Evolutionary conservation across 2,113 vertebrate genomes (phyloP), one percentile per base, ranked within the genome.

Genomic region (Marmota monax): DNA sequence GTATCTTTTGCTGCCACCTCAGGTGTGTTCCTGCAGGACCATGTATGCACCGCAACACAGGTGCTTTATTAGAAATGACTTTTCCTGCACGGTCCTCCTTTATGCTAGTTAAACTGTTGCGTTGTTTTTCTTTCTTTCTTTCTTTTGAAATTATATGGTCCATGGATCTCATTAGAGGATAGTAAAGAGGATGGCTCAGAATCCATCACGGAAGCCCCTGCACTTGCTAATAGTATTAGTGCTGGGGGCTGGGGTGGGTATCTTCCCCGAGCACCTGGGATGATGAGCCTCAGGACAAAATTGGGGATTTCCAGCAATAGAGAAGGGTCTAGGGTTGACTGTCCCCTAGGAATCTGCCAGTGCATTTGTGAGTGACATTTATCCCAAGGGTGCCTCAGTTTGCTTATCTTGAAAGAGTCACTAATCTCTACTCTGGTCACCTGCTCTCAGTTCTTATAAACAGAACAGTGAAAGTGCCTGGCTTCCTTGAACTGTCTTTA

Each of bases 31-130:
- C 86, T 51, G 12, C 51, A 39, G 72, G 87, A n/a, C 42, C 51
- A 6, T 0, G 7, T 17, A 7, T 12, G 10, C 5, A 20, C 48
- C 0, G 13, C 13, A 51, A n/a, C 18, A 18, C 6, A 9, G 7
- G 16, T 27, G 20, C 51, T 80, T 53, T 42, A 20, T 23, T 39
- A 72, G 65, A 23, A 77, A 79, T 23, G 0, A 42, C 5, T 70
- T 93, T 76, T 34, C n/a, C 23, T 34, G 5, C 14, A 1, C 53
- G 5, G 23, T 56, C 70, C 25, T 83, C n/a, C 72, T 87, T 70
- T 63, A 16, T 16, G 7, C 73, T 34, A 79, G 37, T 22, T 70
- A 27, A 65, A 56, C 51, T 48, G 25, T 32, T 83, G 16, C 22
- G 39, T 20, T 45, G 45, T 45, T 45, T 45, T 45, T 45, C 45